Conservation (phyloP, 1,140 invertebrate genomes). For the Anthonomus grandis region DNA sequence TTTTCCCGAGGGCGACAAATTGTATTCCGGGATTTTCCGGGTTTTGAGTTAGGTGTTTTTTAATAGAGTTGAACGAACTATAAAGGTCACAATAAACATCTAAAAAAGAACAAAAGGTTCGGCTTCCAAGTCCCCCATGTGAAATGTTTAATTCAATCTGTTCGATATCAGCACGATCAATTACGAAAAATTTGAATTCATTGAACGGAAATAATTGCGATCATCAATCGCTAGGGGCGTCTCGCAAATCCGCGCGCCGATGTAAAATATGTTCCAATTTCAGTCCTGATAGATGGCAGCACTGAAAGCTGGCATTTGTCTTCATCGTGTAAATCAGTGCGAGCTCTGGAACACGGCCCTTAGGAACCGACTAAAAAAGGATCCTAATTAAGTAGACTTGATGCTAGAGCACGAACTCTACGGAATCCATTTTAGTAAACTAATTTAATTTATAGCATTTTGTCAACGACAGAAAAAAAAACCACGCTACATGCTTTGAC, state of each 20-base stretch:
- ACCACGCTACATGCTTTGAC: no score
- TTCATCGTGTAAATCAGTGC: conserved; percentile 32
- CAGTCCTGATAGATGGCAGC: conserved; percentile 25
- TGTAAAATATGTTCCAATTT: conserved; percentile 33
- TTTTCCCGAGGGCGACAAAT: no score
- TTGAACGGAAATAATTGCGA: conserved; percentile 20
- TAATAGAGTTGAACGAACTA: no score
- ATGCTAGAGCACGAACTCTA: background rate
- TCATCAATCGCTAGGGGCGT: conserved; percentile 11
- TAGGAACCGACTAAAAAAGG: background rate
- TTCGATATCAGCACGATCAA: conserved; percentile 5
- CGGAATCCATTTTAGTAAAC: background rate
- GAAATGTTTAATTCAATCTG: no score
- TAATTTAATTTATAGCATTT: no score
- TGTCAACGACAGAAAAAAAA: no score
- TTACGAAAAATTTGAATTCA: conserved; percentile 24
- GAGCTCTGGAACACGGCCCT: conserved; percentile 12
- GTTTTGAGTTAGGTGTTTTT: no score
- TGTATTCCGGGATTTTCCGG: no score
- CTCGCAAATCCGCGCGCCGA: conserved; percentile 14
- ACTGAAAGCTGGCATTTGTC: conserved; percentile 31
- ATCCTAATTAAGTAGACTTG: conserved; percentile 5
- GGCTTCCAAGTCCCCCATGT: no score
- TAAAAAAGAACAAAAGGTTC: no score
- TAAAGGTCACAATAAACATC: no score